Conservation (phyloP, 2,888 invertebrate species). For the Acrobasis repandana region DNA sequence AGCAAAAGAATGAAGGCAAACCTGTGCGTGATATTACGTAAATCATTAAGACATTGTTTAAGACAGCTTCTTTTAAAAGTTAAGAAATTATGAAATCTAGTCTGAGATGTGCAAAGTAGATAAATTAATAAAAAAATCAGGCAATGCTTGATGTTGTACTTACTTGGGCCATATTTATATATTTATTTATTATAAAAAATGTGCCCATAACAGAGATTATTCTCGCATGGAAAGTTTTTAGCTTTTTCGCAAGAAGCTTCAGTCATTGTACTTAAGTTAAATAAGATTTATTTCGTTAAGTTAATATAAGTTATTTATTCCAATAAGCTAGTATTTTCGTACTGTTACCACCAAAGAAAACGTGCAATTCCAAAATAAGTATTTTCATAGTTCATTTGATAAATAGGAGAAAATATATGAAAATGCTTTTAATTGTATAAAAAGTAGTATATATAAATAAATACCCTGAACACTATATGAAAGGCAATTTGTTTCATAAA, state of each 20-base stretch:
- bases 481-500: conserved; percentile 1
- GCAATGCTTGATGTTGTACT: conserved; percentile 21
- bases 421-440: conserved; percentile 18
- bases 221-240: not conserved
- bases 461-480: conserved; percentile 4
- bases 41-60: conserved; percentile 57
- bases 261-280: conserved; percentile 34
- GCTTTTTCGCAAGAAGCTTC: conserved; percentile 26
- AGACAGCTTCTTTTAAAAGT: conserved; percentile 51
- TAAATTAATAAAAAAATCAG: conserved; percentile 30
- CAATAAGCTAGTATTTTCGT: conserved; percentile 43
- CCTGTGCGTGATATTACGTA: conserved; percentile 74
- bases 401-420: conserved; percentile 16
- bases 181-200: no score
- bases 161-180: conserved; percentile 2
- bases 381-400: conserved; percentile 33
- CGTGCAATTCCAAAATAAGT: conserved; percentile 43
- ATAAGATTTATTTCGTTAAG: conserved; percentile 30
- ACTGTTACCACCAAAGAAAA: conserved; percentile 45
- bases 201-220: not conserved
- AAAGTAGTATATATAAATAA: conserved; percentile 5
- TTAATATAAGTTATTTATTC: conserved; percentile 41
- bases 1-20: conserved; percentile 42
- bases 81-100: conserved; percentile 54
- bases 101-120: conserved; percentile 59